These are phyloP conservation scores for Schizotus pectinicornis DNA, from an alignment of 2,888 invertebrate genomes.

Conservation along the genomic window DNA sequence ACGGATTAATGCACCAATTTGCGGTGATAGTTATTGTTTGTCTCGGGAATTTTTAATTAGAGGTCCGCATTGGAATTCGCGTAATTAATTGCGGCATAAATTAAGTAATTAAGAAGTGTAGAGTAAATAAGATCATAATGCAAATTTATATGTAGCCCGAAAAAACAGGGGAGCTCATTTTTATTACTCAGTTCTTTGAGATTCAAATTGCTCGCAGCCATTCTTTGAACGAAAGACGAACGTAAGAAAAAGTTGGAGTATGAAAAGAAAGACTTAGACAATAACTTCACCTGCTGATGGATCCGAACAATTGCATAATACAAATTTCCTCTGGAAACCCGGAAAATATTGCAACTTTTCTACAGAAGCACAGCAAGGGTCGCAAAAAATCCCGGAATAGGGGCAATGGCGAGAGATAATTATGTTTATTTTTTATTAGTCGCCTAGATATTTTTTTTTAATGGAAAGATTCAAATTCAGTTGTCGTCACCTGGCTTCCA, in stretches of 20 bases:
- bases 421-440: not conserved
- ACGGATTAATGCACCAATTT: too few relatives aligned
- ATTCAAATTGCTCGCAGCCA: conserved; percentile 31
- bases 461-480: too few relatives aligned
- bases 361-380: conserved; percentile 6
- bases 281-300: conserved; percentile 29
- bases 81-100: conserved; percentile 12
- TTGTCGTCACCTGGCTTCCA: too few relatives aligned
- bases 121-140: conserved; percentile 20
- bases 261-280: conserved; percentile 28
- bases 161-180: conserved; percentile 27
- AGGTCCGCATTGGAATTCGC: too few relatives aligned
- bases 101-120: conserved; percentile 20
- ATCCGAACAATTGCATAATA: conserved; percentile 30
- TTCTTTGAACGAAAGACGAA: conserved; percentile 26
- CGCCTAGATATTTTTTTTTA: too few relatives aligned
- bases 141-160: conserved; percentile 25
- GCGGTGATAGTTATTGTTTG: too few relatives aligned
- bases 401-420: not conserved
- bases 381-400: not conserved
- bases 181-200: conserved; percentile 31
- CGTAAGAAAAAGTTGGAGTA: conserved; percentile 20
- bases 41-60: too few relatives aligned
- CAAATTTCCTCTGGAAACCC: conserved; percentile 14
- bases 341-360: conserved; percentile 24